Evolutionary conservation across 2,797 vertebrate genomes (phyloP).

Genomic region (Danio choprae): DNA sequence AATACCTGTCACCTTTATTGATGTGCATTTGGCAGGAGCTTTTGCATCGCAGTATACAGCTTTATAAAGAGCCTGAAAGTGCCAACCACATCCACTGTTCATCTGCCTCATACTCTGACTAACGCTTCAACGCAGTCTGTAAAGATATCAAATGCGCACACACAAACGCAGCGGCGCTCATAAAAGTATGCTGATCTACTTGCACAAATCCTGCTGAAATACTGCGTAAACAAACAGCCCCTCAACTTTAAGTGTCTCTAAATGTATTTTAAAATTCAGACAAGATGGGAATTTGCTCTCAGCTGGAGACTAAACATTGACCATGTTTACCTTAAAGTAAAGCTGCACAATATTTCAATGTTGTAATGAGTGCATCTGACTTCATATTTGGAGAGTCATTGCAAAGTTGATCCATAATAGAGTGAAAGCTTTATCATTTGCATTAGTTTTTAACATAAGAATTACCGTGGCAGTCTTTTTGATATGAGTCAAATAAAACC

Average conservation of each 20-base stretch:
- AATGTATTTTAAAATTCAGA: not conserved
- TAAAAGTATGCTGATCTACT: constrained; percentile 31
- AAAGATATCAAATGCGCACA: not conserved
- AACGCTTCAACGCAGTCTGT: constrained; percentile 7
- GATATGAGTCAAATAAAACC: not conserved
- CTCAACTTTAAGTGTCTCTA: constrained; percentile 7
- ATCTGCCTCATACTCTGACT: constrained; percentile 7
- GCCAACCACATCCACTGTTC: constrained; percentile 24
- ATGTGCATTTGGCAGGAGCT: constrained; percentile 17
- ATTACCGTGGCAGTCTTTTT: not conserved
- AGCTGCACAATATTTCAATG: too few species aligned
- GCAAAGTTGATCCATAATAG: too few species aligned
- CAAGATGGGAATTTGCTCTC: not conserved
- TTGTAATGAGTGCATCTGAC: too few species aligned
- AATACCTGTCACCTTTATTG: constrained; percentile 12
- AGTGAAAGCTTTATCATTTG: too few species aligned
- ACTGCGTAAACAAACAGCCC: not conserved
- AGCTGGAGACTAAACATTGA: not conserved
- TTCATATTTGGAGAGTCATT: too few species aligned
- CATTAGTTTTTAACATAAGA: not conserved
- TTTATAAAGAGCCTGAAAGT: constrained; percentile 20
- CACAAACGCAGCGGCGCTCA: not conserved
- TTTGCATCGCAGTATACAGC: constrained; percentile 24
- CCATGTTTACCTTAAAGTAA: not conserved
- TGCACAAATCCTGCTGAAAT: not conserved